These are phyloP conservation scores for Laterallus jamaicensis DNA, from an alignment of 2,113 vertebrate species.

Conservation along the genomic window DNA sequence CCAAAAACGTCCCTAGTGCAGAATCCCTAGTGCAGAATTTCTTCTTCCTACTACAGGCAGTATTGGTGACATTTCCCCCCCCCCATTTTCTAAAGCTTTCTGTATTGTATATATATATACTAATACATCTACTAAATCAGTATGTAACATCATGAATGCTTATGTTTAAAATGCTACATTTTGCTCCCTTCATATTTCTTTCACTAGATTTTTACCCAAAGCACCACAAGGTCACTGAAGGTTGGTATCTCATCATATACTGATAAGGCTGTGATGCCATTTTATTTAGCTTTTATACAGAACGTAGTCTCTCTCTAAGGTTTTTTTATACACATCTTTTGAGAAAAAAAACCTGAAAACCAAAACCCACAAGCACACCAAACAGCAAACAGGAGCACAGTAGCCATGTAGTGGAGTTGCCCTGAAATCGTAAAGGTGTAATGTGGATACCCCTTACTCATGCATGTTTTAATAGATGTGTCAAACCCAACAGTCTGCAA, in stretches of 20 bases:
- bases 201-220: background rate
- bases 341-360: background rate
- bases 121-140: background rate
- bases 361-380: background rate
- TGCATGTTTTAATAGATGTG: background rate
- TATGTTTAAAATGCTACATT: background rate
- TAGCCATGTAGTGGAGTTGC: background rate
- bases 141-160: background rate
- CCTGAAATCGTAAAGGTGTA: background rate
- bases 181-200: background rate
- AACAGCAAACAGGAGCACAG: background rate
- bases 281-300: background rate
- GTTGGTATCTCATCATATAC: background rate
- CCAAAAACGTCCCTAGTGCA: background rate
- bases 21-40: background rate
- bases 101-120: background rate
- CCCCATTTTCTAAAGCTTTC: background rate
- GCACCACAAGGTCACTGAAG: background rate
- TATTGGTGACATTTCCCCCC: background rate
- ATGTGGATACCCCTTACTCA: background rate
- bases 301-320: background rate
- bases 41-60: background rate
- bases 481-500: constrained; percentile 1
- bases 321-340: background rate
- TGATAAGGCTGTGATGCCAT: background rate